phyloP scores from a whole-genome alignment of 2,888 invertebrate genomes.

The Lordiphosa fenestrarum region DNA sequence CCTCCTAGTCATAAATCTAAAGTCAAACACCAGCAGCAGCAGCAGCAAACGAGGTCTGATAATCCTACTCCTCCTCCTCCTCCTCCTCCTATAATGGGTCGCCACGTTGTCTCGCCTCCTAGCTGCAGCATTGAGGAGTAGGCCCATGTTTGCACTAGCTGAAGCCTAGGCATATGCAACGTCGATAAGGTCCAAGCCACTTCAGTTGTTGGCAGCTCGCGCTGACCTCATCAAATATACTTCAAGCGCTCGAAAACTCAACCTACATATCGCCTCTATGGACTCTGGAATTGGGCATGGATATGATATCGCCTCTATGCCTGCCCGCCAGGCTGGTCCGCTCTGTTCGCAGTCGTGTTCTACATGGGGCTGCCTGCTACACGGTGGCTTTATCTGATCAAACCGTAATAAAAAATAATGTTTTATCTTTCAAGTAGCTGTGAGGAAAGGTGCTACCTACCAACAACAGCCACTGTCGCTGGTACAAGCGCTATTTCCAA shows the following conservation, averaged over 20 bases:
- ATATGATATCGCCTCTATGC: constrained; percentile 70
- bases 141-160: constrained; percentile 25
- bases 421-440: constrained; percentile 80
- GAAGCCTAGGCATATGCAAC: constrained; percentile 30
- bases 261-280: constrained; percentile 50
- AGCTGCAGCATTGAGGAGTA: constrained; percentile 20
- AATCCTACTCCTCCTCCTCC: constrained; percentile 30
- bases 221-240: constrained; percentile 72
- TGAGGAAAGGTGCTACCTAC: constrained; percentile 75
- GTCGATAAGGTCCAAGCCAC: constrained; percentile 29
- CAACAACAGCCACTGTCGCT: constrained; percentile 21
- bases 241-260: constrained; percentile 51
- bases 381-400: constrained; percentile 78
- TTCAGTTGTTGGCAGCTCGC: constrained; percentile 43
- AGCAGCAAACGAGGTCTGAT: constrained; percentile 39
- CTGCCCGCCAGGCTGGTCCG: constrained; percentile 19
- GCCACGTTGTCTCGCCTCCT: constrained; percentile 63
- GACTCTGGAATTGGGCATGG: constrained; percentile 72
- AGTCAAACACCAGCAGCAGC: constrained; percentile 40
- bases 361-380: constrained; percentile 55
- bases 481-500: constrained; percentile 60
- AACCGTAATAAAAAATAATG: constrained; percentile 76
- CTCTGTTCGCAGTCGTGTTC: constrained; percentile 47
- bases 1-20: constrained; percentile 45
- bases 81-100: constrained; percentile 23